phyloP scores from a whole-genome alignment of 2,888 invertebrate genomes.

The Tupiocoris notatus region DNA sequence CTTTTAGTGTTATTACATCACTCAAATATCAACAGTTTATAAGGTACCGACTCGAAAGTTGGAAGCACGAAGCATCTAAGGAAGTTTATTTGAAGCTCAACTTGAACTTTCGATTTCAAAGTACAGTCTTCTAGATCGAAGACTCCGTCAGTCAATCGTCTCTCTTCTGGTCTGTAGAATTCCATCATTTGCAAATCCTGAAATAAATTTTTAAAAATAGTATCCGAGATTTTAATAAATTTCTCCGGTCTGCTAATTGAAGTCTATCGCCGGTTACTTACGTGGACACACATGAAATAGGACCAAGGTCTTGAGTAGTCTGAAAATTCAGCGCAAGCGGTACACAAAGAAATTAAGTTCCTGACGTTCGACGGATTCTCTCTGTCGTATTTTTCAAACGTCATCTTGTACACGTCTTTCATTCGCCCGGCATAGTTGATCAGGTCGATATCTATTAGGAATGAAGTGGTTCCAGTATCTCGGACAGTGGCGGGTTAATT shows the following conservation, averaged over 20 bases:
- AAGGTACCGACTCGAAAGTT: slow-evolving; percentile 29
- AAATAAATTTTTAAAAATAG: not conserved
- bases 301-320: slow-evolving; percentile 36
- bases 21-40: no score
- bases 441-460: no score
- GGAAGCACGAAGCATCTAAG: slow-evolving; percentile 33
- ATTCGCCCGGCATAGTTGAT: not conserved
- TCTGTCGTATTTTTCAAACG: slow-evolving; percentile 16
- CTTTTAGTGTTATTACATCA: no score
- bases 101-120: slow-evolving; percentile 6
- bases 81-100: slow-evolving; percentile 39
- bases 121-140: slow-evolving; percentile 27
- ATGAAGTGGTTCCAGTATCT: no score
- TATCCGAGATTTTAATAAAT: not conserved
- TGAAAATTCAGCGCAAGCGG: slow-evolving; percentile 19
- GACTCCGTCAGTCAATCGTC: slow-evolving; percentile 3
- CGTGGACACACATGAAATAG: slow-evolving; percentile 13
- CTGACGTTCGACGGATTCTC: slow-evolving; percentile 1
- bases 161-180: slow-evolving; percentile 24
- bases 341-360: slow-evolving; percentile 1
- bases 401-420: not conserved
- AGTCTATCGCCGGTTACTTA: no score
- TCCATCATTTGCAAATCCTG: slow-evolving; percentile 36
- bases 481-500: no score
- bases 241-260: no score